Conservation (phyloP, 2,797 vertebrate genomes). For the Ataeniobius toweri region DNA sequence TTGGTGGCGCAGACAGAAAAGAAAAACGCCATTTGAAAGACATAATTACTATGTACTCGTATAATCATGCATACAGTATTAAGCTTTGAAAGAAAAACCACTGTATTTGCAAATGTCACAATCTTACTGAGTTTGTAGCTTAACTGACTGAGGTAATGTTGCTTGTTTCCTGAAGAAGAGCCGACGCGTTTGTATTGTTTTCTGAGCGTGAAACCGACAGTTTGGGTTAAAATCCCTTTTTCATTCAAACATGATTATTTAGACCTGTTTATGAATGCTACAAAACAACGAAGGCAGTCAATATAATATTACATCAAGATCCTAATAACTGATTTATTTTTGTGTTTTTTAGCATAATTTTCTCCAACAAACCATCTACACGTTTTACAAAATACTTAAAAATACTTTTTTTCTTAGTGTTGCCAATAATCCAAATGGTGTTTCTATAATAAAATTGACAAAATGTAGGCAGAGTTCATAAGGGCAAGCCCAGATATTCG, state of each 20-base stretch:
- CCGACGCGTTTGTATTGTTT: constrained; percentile 23
- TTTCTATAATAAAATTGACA: neutral
- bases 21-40: constrained; percentile 38
- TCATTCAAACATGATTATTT: constrained; percentile 6
- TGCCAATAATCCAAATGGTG: neutral
- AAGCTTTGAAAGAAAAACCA: constrained; percentile 31
- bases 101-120: constrained; percentile 52
- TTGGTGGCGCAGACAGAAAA: constrained; percentile 42
- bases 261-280: neutral
- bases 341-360: neutral
- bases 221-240: constrained; percentile 39
- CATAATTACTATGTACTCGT: constrained; percentile 33
- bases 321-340: neutral
- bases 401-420: neutral
- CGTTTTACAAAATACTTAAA: neutral
- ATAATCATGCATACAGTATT: constrained; percentile 64
- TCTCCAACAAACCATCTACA: neutral
- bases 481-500: neutral
- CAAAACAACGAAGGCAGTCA: neutral
- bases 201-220: constrained; percentile 31
- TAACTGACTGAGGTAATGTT: constrained; percentile 75
- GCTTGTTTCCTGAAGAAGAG: constrained; percentile 71
- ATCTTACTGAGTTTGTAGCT: constrained; percentile 58
- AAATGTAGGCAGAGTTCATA: neutral
- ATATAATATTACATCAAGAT: neutral